Evolutionary conservation across 1,140 invertebrate genomes (phyloP), one percentile per base, ranked within the genome.

Genomic region (Micrasema longulum): DNA sequence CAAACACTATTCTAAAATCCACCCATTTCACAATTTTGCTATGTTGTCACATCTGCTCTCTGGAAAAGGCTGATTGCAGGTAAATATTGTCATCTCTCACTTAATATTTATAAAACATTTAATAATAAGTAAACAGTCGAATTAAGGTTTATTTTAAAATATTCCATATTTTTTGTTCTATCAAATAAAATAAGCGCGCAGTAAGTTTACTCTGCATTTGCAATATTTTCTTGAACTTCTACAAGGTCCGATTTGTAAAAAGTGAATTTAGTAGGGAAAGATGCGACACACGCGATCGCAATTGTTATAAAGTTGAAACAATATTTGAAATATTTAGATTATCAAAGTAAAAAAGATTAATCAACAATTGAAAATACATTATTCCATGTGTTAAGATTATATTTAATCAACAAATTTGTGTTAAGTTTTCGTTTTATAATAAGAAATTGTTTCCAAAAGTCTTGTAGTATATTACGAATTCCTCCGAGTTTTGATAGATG

Each of bases 61-160:
- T 70, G 45, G 68, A 63, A 47, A 64, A 50, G 23, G 68, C 57
- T 50, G 68, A 53, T 63, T 47, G 55, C 68, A 26, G 57, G 68
- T 70, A 70, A 69, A 70, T 70, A 70, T 70, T 70, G 68, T 70
- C 68, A 63, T 70, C 48, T 20, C 57, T 45, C 57, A 63, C 45
- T 63, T 69, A 52, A 23, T 64, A 70, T 70, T 70, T 70, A 63
- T 63, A 63, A 63, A 41, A 45, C 16, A 47, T 47, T 26, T 69
- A 62, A 16, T 69, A 62, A 47, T 45, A 47, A 69, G 43, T 47
- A 36, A 69, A 60, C 31, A 62, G n/a, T 35, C 16, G 14, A 36
- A 47, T 62, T 47, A 35, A 50, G 31, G 18, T 12, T 45, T 14
- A 41, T 53, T 55, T 41, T 9, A 41, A 26, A 11, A 14, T 55